Conservation (phyloP, 2,888 invertebrate genomes). For the Tipula lateralis region DNA sequence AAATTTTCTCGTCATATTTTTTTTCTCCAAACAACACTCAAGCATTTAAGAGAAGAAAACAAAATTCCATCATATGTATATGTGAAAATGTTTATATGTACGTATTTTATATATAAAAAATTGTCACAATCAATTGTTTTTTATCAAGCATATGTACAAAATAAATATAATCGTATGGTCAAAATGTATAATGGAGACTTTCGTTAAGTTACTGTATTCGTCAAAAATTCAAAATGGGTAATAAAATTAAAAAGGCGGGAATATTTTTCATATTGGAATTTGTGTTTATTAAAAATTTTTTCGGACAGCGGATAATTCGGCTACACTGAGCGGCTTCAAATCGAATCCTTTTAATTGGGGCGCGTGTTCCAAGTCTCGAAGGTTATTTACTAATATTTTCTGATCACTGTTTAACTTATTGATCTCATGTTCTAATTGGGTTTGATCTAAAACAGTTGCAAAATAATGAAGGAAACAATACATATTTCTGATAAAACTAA, state of each 20-base stretch:
- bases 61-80: constrained; percentile 19
- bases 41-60: neutral
- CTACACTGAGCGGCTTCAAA: constrained; percentile 43
- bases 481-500: no score
- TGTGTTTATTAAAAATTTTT: constrained; percentile 37
- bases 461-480: no score
- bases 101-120: neutral
- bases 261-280: neutral
- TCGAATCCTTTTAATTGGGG: constrained; percentile 45
- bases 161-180: neutral
- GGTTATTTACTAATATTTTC: constrained; percentile 45
- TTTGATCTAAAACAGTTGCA: constrained; percentile 43
- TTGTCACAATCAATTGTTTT: neutral
- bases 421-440: constrained; percentile 44
- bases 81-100: neutral
- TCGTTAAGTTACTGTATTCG: neutral
- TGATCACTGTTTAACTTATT: constrained; percentile 46
- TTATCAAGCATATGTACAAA: neutral
- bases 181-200: neutral
- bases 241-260: neutral
- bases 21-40: neutral
- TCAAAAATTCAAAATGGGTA: neutral
- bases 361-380: constrained; percentile 45
- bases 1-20: neutral
- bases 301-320: constrained; percentile 44